These are phyloP conservation scores for Anthrax anthrax DNA, from an alignment of 2,888 invertebrate species.

Conservation along the genomic window DNA sequence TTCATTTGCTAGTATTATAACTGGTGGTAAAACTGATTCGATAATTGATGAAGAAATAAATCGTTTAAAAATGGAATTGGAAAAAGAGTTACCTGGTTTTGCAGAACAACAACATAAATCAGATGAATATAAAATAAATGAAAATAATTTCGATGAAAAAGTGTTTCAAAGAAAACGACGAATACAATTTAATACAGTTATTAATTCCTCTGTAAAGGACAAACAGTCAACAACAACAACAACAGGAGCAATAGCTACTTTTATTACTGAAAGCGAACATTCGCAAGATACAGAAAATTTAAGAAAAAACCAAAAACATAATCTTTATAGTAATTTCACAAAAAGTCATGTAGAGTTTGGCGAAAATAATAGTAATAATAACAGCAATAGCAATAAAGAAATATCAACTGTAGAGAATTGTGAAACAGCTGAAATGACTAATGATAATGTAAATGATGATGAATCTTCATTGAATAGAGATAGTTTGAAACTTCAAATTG, in stretches of 20 bases:
- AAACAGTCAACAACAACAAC: slow-evolving; percentile 13
- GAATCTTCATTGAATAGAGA: slow-evolving; percentile 7
- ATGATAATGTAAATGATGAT: slow-evolving; percentile 9
- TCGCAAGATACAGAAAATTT: not conserved
- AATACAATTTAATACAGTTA: slow-evolving; percentile 34
- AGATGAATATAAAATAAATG: slow-evolving; percentile 3
- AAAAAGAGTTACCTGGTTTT: slow-evolving; percentile 8
- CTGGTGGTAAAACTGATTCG: slow-evolving; percentile 10
- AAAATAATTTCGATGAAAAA: slow-evolving; percentile 28
- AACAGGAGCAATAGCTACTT: too few relatives aligned
- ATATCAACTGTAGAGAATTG: not conserved
- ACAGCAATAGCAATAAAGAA: too few relatives aligned
- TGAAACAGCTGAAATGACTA: slow-evolving; percentile 1
- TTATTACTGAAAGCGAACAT: not conserved
- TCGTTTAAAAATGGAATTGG: slow-evolving; percentile 12
- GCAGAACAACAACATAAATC: not conserved
- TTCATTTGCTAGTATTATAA: slow-evolving; percentile 14
- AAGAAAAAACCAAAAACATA: not conserved
- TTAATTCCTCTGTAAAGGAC: too few relatives aligned
- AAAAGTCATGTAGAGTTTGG: slow-evolving; percentile 16
- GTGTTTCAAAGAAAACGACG: slow-evolving; percentile 41
- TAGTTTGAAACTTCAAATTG: slow-evolving; percentile 21
- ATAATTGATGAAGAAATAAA: slow-evolving; percentile 9
- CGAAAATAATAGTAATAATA: slow-evolving; percentile 14
- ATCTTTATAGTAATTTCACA: slow-evolving; percentile 18